A percentile compares a stretch with the other conserved stretches of the same genome.
Evolutionary conservation across 2,113 vertebrate species (phyloP).

Genomic region (Sterrhoptilus dennistouni): DNA sequence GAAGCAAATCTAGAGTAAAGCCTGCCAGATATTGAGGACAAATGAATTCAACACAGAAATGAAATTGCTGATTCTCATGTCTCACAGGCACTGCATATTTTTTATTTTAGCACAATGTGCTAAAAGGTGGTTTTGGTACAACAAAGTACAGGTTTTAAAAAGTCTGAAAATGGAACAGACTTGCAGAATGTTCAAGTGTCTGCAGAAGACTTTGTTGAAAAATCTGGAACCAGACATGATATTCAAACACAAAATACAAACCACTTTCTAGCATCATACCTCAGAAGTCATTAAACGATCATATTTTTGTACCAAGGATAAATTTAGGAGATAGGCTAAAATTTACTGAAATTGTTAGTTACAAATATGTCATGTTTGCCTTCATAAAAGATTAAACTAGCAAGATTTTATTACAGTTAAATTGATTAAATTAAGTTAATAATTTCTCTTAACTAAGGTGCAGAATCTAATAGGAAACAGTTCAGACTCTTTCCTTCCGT

Average conservation of each 20-base stretch:
- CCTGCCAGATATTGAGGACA: not conserved
- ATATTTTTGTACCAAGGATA: not conserved
- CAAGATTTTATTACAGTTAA: conserved; percentile 2
- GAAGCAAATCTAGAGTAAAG: not conserved
- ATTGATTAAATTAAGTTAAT: conserved; percentile 3
- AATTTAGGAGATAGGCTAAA: not conserved
- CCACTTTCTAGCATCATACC: not conserved
- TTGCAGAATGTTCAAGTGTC: not conserved
- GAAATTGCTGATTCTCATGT: not conserved
- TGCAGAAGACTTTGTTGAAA: not conserved
- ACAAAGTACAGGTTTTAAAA: not conserved
- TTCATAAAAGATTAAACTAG: not conserved
- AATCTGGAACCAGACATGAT: not conserved
- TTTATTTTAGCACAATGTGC: not conserved
- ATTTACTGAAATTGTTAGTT: not conserved
- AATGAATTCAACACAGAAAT: not conserved
- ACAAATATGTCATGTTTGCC: not conserved
- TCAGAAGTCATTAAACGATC: not conserved
- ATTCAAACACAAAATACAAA: not conserved
- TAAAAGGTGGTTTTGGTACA: not conserved
- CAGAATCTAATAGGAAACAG: not conserved
- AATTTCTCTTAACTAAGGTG: not conserved
- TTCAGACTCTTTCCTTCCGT: not conserved
- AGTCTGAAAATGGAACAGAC: not conserved
- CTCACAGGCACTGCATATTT: not conserved